Base-by-base conservation (phyloP, 2,113 vertebrate genomes). In the Sitta europaea region DNA sequence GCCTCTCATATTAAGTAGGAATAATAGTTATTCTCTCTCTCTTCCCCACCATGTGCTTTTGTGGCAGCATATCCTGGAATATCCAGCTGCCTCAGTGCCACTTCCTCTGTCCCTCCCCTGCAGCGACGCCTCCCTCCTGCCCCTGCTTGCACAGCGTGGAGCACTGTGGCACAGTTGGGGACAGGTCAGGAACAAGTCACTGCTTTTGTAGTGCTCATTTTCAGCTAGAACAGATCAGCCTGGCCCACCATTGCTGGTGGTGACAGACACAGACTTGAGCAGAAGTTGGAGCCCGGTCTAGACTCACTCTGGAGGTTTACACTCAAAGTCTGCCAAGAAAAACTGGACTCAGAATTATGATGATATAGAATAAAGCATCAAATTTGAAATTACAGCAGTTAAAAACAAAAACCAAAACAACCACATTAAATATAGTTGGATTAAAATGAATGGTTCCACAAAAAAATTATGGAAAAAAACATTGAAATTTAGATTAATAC, bases 401-500 rank as follows among this genome's bases (percentile, higher is more conserved):
- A 8, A 33, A 66, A 50, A 19, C 51, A n/a, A 10, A 9, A 27
- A 5, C 40, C 14, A 48, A 36, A 47, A 40, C 15, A 29, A 54
- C 3, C 2, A 6, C 17, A 21, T 18, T 16, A 63, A 62, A 31
- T 63, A 38, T n/a, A 42, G 55, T 59, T 68, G 12, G 4, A 36
- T 61, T 1, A 73, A 85, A 73, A 36, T 59, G 1, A 91, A 79
- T 57, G 2, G 3, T 33, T 72, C 11, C 8, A 59, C 20, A 1
- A 62, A 66, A 70, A 67, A 19, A 2, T 14, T 40, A 50, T 23
- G 42, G 3, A 7, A 83, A 76, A 77, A 61, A 0, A 0, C 1
- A 16, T 2, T 42, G 19, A 84, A 61, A 84, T 61, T 48, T 36
- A n/a, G 7, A 29, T 50, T 43, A 33, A 47, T 23, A 59, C n/a